phyloP scores from a whole-genome alignment of 2,797 vertebrate genomes.

The Ibycter americanus region DNA sequence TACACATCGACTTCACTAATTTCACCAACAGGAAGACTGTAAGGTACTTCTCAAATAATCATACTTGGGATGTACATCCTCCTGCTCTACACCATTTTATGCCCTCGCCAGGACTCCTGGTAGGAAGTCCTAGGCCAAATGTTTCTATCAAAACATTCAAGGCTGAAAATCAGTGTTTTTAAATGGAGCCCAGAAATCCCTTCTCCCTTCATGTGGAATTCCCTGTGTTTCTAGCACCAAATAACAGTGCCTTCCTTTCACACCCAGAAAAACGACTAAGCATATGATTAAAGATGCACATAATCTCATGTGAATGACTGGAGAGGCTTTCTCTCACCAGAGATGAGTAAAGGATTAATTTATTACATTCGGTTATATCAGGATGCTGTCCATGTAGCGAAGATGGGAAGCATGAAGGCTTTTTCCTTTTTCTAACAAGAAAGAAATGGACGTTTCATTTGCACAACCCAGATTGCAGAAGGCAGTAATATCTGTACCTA shows the following conservation, averaged over 20 bases:
- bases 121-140: neutral
- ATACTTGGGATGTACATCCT: neutral
- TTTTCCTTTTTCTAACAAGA: neutral
- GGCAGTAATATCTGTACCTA: neutral
- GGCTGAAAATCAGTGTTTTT: neutral
- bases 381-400: neutral
- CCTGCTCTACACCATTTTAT: neutral
- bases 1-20: neutral
- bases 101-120: neutral
- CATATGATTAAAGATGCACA: neutral
- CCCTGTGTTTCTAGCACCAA: neutral
- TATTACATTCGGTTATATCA: neutral
- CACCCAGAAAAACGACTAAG: neutral
- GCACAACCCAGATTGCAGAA: neutral
- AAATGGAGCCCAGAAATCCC: neutral
- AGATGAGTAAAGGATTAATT: neutral
- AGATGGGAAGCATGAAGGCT: neutral
- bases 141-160: neutral
- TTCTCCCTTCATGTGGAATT: neutral
- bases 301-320: neutral
- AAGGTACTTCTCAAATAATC: neutral
- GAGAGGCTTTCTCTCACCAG: neutral
- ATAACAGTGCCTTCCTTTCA: neutral
- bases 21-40: neutral
- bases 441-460: neutral